Conservation (phyloP, 1,140 invertebrate species). For the Leptoteleia sp. region DNA sequence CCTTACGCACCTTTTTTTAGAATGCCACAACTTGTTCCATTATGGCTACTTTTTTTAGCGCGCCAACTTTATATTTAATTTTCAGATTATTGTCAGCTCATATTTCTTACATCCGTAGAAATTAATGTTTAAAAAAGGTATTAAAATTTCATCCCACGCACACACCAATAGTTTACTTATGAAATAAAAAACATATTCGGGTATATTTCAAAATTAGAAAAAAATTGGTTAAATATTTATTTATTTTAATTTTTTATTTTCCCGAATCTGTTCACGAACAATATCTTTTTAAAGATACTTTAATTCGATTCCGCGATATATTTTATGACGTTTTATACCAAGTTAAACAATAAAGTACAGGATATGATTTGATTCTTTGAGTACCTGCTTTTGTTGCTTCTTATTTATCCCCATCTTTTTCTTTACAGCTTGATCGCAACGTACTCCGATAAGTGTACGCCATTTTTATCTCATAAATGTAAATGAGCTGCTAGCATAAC, state of each 20-base stretch:
- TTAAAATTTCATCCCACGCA: no score
- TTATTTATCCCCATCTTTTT: slow-evolving; percentile 30
- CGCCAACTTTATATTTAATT: slow-evolving; percentile 41
- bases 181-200: neutral
- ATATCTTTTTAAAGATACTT: neutral
- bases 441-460: slow-evolving; percentile 34
- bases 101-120: slow-evolving; percentile 18
- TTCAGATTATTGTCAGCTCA: slow-evolving; percentile 28
- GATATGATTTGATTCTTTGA: slow-evolving; percentile 14
- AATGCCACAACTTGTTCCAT: slow-evolving; percentile 5
- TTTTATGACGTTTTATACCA: slow-evolving; percentile 1
- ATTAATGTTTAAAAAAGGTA: no score
- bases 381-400: neutral
- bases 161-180: neutral
- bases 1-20: slow-evolving; percentile 47
- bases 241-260: no score
- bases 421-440: slow-evolving; percentile 30
- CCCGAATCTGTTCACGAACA: no score
- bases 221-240: no score
- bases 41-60: slow-evolving; percentile 8
- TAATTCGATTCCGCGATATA: no score
- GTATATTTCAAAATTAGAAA: no score
- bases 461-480: slow-evolving; percentile 60
- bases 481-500: slow-evolving; percentile 58
- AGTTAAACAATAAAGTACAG: slow-evolving; percentile 17